Evolutionary conservation across 2,113 vertebrate species (phyloP).

Genomic region (Ciconia boyciana): DNA sequence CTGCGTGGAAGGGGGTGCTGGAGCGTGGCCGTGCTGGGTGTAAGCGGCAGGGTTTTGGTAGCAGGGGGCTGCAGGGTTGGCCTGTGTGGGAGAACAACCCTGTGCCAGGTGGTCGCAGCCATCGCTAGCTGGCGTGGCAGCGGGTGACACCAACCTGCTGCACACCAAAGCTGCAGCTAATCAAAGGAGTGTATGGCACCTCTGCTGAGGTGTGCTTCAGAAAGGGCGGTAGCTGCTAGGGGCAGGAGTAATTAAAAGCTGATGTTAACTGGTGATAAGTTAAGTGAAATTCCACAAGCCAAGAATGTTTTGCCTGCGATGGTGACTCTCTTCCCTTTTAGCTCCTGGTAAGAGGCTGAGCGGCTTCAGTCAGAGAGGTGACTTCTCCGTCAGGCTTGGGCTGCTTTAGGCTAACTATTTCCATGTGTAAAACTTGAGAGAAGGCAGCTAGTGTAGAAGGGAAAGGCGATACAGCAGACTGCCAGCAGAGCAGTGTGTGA

Average conservation of each 20-base stretch:
- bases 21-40: neutral
- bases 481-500: neutral
- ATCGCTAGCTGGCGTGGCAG: neutral
- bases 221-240: neutral
- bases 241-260: neutral
- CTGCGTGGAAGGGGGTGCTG: neutral
- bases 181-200: accelerated
- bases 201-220: neutral
- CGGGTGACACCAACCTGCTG: accelerated
- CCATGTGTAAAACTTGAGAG: neutral
- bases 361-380: neutral
- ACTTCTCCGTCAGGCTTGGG: neutral
- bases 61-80: neutral
- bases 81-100: neutral
- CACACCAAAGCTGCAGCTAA: neutral
- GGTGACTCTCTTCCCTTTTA: neutral
- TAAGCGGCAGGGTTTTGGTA: neutral
- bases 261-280: neutral
- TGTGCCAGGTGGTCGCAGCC: no score
- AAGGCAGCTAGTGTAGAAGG: neutral
- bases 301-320: neutral
- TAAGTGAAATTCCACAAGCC: neutral
- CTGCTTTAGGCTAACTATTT: neutral
- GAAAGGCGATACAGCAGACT: neutral
- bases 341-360: neutral